Conservation (phyloP, 1,140 invertebrate species). For the Calephelis nemesis region DNA sequence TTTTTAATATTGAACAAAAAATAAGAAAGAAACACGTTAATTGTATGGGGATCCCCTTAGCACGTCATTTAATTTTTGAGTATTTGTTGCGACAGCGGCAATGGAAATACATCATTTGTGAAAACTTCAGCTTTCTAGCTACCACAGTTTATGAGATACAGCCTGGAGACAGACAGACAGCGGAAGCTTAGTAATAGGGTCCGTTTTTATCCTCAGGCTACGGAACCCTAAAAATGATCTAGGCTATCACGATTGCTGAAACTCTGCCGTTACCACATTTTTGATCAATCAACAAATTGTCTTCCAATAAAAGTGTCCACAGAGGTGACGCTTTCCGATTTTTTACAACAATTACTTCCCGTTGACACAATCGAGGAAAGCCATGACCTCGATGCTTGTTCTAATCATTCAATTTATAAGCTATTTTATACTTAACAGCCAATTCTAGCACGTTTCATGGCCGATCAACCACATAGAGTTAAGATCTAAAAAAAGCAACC, state of each 20-base stretch:
- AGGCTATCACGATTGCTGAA: background rate
- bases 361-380: constrained; percentile 31
- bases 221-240: background rate
- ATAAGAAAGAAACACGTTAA: no score
- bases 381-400: constrained; percentile 53
- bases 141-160: no score
- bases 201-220: no score
- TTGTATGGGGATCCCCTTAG: no score
- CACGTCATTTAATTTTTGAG: no score
- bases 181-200: no score
- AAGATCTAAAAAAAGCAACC: constrained; percentile 5
- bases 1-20: no score
- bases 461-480: constrained; percentile 22
- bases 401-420: constrained; percentile 61
- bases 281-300: background rate
- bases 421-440: constrained; percentile 42
- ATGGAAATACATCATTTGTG: no score
- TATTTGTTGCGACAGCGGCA: no score
- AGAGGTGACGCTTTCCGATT: background rate
- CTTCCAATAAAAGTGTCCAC: background rate
- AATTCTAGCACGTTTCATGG: constrained; percentile 36
- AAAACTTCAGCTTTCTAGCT: no score
- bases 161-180: no score
- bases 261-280: no score
- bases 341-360: constrained; percentile 14